A percentile compares a stretch with the other conserved stretches of the same genome.
phyloP scores from a whole-genome alignment of 2,888 invertebrate genomes.

The Drosophila subsilvestris region DNA sequence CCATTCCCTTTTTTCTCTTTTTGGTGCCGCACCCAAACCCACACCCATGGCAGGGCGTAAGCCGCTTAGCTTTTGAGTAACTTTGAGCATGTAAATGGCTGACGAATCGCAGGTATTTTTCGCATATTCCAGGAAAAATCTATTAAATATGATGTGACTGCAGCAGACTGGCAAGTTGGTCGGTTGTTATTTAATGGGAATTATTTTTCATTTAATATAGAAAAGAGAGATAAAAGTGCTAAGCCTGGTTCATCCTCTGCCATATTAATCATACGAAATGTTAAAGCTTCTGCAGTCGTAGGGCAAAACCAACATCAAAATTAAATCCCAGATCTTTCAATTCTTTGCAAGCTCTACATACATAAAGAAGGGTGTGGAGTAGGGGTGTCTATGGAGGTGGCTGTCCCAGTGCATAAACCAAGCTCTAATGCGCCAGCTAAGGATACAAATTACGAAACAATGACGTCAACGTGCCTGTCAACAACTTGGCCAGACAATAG shows the following conservation, averaged over 20 bases:
- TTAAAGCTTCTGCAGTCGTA: neutral
- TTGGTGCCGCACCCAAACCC: too few species aligned
- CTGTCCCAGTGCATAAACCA: constrained; percentile 56
- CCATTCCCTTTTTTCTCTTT: too few species aligned
- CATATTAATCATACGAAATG: neutral
- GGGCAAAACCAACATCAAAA: constrained; percentile 13
- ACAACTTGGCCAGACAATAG: constrained; percentile 80
- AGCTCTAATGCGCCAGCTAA: constrained; percentile 77
- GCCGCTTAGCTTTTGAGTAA: constrained; percentile 74
- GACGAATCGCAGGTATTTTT: constrained; percentile 27
- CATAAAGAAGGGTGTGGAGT: constrained; percentile 5
- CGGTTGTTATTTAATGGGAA: neutral
- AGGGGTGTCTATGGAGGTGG: neutral
- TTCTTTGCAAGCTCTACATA: constrained; percentile 35
- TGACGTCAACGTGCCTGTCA: constrained; percentile 81
- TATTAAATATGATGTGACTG: constrained; percentile 30
- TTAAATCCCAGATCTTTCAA: constrained; percentile 20
- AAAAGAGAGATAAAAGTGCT: too few species aligned
- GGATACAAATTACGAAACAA: constrained; percentile 79
- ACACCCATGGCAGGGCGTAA: constrained; percentile 39
- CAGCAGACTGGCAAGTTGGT: neutral
- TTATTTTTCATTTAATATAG: neutral
- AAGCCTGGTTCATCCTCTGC: too few species aligned
- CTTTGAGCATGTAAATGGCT: constrained; percentile 42
- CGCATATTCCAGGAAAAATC: constrained; percentile 6